Evolutionary conservation across 1,140 invertebrate species (phyloP).

Genomic region (Drosophila subpulchrella): DNA sequence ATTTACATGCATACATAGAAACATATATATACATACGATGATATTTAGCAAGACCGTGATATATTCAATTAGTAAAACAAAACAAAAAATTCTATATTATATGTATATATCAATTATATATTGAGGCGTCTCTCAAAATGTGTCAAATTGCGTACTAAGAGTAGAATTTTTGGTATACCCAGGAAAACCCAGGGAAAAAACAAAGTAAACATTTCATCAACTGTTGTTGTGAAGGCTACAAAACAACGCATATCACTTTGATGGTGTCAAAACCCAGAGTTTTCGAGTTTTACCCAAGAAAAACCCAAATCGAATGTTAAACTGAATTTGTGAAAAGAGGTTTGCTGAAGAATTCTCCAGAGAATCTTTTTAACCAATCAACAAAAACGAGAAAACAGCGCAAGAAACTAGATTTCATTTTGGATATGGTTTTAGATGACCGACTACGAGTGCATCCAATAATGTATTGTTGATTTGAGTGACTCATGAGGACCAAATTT

Average conservation of each 20-base stretch:
- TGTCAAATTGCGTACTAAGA: conserved; percentile 70
- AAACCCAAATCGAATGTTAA: conserved; percentile 1
- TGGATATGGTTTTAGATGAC: conserved; percentile 35
- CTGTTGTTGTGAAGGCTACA: conserved; percentile 71
- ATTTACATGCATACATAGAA: conserved; percentile 63
- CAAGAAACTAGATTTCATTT: conserved; percentile 48
- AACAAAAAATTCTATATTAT: conserved; percentile 67
- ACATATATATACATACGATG: conserved; percentile 70
- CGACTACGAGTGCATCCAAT: conserved; percentile 15
- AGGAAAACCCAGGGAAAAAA: conserved; percentile 17
- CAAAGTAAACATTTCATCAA: conserved; percentile 65
- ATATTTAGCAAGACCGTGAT: conserved; percentile 82
- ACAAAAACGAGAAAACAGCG: neutral
- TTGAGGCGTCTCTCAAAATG: conserved; percentile 65
- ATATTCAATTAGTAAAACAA: conserved; percentile 78
- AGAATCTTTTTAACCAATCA: conserved; percentile 7
- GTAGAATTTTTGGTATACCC: conserved; percentile 46
- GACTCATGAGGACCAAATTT: conserved; percentile 74
- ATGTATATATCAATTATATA: conserved; percentile 75
- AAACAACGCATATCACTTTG: conserved; percentile 78
- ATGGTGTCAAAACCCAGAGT: conserved; percentile 50
- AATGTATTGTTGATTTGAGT: conserved; percentile 59
- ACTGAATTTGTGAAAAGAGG: conserved; percentile 18
- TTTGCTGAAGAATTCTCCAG: conserved; percentile 10
- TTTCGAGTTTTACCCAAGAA: conserved; percentile 45